Evolutionary conservation across 37 sponge, comb jelly and placozoan genomes (phyloP).

Genomic region (Mnemiopsis leidyi): DNA sequence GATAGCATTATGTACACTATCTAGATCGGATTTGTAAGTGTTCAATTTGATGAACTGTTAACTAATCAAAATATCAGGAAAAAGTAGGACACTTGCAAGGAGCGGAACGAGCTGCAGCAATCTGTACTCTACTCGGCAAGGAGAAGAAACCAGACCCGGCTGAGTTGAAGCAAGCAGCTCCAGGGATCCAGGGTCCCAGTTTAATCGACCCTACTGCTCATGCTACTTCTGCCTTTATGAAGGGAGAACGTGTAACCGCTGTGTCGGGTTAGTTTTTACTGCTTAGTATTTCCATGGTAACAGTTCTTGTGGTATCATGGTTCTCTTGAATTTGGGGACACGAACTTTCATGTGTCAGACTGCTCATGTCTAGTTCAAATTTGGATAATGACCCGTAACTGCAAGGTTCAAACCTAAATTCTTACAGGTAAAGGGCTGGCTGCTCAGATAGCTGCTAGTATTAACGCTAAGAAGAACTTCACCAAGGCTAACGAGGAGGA

Average conservation of each 20-base stretch:
- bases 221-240: conserved; percentile 48
- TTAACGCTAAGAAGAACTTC: conserved; percentile 82
- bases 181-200: conserved; percentile 39
- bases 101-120: conserved; percentile 11
- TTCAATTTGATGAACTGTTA: too few relatives aligned
- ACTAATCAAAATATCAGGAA: conserved; percentile 56
- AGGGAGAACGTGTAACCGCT: conserved; percentile 61
- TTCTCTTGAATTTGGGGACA: too few relatives aligned
- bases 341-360: too few relatives aligned
- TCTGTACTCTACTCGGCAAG: conserved; percentile 40
- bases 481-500: conserved; percentile 65
- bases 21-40: too few relatives aligned
- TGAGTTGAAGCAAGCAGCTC: neutral
- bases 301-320: too few relatives aligned
- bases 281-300: too few relatives aligned
- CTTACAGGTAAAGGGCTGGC: conserved; percentile 77
- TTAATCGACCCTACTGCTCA: conserved; percentile 59
- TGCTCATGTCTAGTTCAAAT: too few relatives aligned
- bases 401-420: too few relatives aligned
- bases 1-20: too few relatives aligned
- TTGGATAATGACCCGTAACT: too few relatives aligned
- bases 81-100: conserved; percentile 53
- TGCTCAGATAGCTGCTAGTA: conserved; percentile 87
- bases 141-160: conserved; percentile 31
- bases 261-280: conserved; percentile 53